These are phyloP conservation scores for Bathynomus jamesi DNA, from an alignment of 1,140 invertebrate species.

Conservation along the genomic window DNA sequence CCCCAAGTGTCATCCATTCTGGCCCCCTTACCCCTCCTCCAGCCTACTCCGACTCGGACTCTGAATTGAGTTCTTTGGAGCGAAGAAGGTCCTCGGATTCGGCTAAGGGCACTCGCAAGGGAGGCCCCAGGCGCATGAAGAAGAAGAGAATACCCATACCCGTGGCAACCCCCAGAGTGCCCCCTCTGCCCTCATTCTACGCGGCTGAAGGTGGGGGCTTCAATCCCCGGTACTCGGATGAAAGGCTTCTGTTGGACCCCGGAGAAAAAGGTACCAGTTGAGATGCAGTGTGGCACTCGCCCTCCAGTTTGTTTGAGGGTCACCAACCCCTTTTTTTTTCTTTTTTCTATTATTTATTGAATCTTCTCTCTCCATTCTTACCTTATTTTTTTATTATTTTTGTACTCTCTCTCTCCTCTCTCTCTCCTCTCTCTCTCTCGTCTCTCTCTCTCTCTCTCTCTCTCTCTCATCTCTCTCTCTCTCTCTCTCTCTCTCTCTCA, in stretches of 20 bases:
- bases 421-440: too few species aligned
- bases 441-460: too few species aligned
- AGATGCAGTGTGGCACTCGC: conserved; percentile 19
- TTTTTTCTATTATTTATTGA: too few species aligned
- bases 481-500: too few species aligned
- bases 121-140: conserved; percentile 68
- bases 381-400: too few species aligned
- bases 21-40: too few species aligned
- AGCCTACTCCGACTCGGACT: conserved; percentile 56
- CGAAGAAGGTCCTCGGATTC: conserved; percentile 57
- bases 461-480: too few species aligned
- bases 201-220: conserved; percentile 30
- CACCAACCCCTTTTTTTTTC: too few species aligned
- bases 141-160: conserved; percentile 63
- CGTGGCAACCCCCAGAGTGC: conserved; percentile 75
- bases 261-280: conserved; percentile 41
- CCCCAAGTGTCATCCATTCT: not conserved
- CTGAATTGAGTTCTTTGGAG: conserved; percentile 74
- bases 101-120: conserved; percentile 61
- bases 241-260: conserved; percentile 38
- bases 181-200: conserved; percentile 45
- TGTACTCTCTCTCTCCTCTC: too few species aligned
- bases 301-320: conserved; percentile 3
- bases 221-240: conserved; percentile 34
- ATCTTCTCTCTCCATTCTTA: too few species aligned